These are phyloP conservation scores for Rhynchonycteris naso DNA, from an alignment of 2,797 vertebrate species.

Conservation along the genomic window DNA sequence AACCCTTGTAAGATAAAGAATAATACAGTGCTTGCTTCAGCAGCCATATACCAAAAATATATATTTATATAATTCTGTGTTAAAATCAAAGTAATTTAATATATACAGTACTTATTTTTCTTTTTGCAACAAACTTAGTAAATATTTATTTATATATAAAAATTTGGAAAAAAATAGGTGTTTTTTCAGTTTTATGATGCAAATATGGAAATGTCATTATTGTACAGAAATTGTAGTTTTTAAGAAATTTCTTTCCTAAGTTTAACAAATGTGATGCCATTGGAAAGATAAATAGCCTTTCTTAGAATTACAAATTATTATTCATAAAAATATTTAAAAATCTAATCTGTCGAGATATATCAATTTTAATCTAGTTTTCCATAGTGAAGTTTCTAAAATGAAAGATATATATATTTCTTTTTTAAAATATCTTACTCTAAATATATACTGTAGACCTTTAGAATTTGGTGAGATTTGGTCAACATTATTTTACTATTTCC, in stretches of 20 bases:
- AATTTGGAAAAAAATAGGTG: background rate
- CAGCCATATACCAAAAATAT: no score
- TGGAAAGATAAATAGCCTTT: slow-evolving; percentile 36
- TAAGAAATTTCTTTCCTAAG: slow-evolving; percentile 44
- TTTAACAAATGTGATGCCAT: slow-evolving; percentile 4
- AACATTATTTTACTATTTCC: slow-evolving; percentile 50
- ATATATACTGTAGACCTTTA: background rate
- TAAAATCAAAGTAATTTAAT: slow-evolving; percentile 29
- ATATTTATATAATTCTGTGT: background rate
- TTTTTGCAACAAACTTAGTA: background rate
- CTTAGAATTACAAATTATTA: background rate
- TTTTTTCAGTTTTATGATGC: slow-evolving; percentile 38
- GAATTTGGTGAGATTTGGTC: slow-evolving; percentile 12
- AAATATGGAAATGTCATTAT: slow-evolving; percentile 35
- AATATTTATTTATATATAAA: background rate
- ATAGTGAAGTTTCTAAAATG: slow-evolving; percentile 26
- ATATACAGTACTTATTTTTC: background rate
- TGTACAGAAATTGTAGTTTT: slow-evolving; percentile 50
- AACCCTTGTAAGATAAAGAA: slow-evolving; percentile 16
- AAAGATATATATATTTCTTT: slow-evolving; percentile 18
- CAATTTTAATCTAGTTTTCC: background rate
- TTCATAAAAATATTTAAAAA: slow-evolving; percentile 22
- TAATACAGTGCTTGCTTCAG: background rate
- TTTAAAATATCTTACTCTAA: slow-evolving; percentile 15
- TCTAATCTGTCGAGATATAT: background rate